Evolutionary conservation across 2,797 vertebrate species (phyloP).

Genomic region (Hemitrygon akajei): DNA sequence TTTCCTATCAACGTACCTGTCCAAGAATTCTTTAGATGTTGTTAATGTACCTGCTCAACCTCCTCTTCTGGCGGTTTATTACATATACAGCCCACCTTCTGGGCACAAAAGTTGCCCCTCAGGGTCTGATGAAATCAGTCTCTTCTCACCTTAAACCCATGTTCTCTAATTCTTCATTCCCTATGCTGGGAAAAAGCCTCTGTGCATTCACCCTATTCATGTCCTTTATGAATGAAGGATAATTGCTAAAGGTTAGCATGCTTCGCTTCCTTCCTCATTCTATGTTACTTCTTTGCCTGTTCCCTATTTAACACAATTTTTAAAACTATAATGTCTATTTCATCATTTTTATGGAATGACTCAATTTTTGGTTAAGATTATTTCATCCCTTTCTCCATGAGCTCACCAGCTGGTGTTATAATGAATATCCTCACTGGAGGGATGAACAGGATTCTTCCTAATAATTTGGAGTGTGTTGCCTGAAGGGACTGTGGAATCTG

Average conservation of each 20-base stretch:
- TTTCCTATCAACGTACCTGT: too few relatives aligned
- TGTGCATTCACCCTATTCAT: too few relatives aligned
- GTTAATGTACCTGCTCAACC: too few relatives aligned
- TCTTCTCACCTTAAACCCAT: too few relatives aligned
- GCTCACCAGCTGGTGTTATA: neutral
- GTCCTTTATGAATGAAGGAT: too few relatives aligned
- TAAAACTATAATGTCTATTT: neutral
- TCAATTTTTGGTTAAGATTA: neutral
- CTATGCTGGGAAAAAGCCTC: too few relatives aligned
- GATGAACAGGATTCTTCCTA: neutral
- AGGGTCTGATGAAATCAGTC: too few relatives aligned
- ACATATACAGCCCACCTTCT: too few relatives aligned
- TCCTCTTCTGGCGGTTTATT: too few relatives aligned
- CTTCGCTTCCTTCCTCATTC: neutral
- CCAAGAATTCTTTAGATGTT: too few relatives aligned
- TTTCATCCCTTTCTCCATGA: neutral
- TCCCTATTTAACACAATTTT: neutral
- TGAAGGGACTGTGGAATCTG: neutral
- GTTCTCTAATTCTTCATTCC: too few relatives aligned
- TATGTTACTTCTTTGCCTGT: neutral
- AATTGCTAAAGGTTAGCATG: neutral
- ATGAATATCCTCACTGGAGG: neutral
- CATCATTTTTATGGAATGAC: neutral
- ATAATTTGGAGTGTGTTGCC: neutral
- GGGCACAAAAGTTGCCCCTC: too few relatives aligned